Conservation (phyloP, 2,113 vertebrate species). For the Pavo muticus region DNA sequence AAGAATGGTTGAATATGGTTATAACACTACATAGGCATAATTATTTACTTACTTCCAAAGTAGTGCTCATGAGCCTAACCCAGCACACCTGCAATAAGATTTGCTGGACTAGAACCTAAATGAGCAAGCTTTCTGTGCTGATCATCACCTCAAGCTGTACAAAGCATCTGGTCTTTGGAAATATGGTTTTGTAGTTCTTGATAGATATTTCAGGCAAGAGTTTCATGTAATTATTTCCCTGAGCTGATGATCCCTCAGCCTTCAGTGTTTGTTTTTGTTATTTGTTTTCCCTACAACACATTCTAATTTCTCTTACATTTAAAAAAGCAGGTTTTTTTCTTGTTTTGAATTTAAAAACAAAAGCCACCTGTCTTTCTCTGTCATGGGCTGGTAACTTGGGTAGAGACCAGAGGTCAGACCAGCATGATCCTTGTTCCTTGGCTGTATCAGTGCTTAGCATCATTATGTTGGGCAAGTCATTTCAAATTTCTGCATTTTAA, state of each 20-base stretch:
- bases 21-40: background rate
- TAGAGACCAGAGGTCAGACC: background rate
- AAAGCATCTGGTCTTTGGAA: background rate
- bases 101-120: background rate
- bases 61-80: background rate
- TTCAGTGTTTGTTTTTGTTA: background rate
- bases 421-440: background rate
- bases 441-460: background rate
- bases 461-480: background rate
- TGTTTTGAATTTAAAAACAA: background rate
- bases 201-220: background rate
- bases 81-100: background rate
- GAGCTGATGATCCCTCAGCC: background rate
- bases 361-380: background rate
- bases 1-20: background rate
- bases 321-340: background rate
- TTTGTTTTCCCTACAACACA: background rate
- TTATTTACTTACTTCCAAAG: background rate
- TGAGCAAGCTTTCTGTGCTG: background rate
- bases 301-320: background rate
- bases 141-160: background rate
- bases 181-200: background rate
- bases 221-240: background rate
- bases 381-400: background rate
- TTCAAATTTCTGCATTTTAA: background rate